A percentile compares a stretch with the other conserved stretches of the same genome.
phyloP scores from a whole-genome alignment of 2,888 invertebrate species.

The Sabatieria punctata region DNA sequence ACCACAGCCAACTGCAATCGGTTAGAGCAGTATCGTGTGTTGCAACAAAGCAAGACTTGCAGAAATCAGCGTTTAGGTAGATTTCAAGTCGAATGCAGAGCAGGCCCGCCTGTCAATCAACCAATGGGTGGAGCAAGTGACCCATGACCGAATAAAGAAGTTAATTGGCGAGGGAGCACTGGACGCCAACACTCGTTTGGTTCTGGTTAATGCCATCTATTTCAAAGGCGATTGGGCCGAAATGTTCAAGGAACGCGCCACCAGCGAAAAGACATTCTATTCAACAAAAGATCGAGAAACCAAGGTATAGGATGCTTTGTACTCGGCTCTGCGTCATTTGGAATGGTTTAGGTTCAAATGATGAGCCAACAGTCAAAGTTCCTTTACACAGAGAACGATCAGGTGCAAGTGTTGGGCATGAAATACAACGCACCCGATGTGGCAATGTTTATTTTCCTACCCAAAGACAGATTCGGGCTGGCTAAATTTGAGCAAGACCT shows the following conservation, averaged over 20 bases:
- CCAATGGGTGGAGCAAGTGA: not conserved
- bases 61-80: too few species aligned
- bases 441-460: slow-evolving; percentile 7
- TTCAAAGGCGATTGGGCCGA: slow-evolving; percentile 7
- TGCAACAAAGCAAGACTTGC: too few species aligned
- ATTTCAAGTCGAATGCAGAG: too few species aligned
- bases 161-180: not conserved
- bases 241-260: not conserved
- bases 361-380: not conserved
- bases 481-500: not conserved
- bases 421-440: not conserved
- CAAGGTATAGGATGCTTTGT: not conserved
- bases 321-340: not conserved
- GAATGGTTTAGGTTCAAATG: not conserved
- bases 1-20: not conserved
- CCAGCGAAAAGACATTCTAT: not conserved
- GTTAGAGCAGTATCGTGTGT: not conserved
- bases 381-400: not conserved
- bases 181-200: not conserved
- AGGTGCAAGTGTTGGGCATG: slow-evolving; percentile 9
- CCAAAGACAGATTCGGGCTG: slow-evolving; percentile 7
- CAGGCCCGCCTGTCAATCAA: too few species aligned
- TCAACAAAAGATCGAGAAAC: not conserved
- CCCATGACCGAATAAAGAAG: not conserved
- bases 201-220: slow-evolving; percentile 9